Conservation (phyloP, 2,113 vertebrate genomes). For the Corapipo altera region DNA sequence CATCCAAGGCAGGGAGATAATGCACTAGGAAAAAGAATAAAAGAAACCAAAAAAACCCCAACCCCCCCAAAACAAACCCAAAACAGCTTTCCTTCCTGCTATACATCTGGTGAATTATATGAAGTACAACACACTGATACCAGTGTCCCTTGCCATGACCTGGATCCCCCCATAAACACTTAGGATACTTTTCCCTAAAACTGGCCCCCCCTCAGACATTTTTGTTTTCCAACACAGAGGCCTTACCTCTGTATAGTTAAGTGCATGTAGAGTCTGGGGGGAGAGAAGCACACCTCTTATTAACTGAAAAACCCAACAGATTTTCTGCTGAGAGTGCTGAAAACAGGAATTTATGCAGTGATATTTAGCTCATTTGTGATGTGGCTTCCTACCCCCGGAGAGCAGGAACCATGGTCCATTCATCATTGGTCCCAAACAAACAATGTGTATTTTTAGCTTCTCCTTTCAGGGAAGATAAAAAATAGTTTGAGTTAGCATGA, state of each 20-base stretch:
- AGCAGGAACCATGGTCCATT: background rate
- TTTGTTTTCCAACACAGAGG: background rate
- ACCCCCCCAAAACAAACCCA: background rate
- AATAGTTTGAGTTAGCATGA: constrained; percentile 49
- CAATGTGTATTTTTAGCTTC: constrained; percentile 51
- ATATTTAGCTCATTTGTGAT: background rate
- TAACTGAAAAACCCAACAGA: background rate
- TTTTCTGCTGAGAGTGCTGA: background rate
- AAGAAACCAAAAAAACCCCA: background rate
- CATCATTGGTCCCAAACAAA: constrained; percentile 29
- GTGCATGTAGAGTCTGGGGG: background rate
- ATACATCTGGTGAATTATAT: background rate
- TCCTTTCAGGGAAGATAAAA: constrained; percentile 43
- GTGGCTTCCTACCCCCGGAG: background rate
- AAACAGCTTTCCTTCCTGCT: background rate
- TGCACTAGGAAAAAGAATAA: background rate
- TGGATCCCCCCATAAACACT: background rate
- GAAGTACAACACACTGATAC: background rate
- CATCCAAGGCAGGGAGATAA: background rate
- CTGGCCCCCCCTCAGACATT: background rate
- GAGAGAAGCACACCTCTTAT: background rate
- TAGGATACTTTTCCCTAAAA: background rate
- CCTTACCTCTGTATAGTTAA: background rate
- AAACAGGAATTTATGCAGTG: background rate
- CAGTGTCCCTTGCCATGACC: background rate